Base-by-base conservation (phyloP, 2,113 vertebrate genomes). In the Phalacrocorax aristotelis region DNA sequence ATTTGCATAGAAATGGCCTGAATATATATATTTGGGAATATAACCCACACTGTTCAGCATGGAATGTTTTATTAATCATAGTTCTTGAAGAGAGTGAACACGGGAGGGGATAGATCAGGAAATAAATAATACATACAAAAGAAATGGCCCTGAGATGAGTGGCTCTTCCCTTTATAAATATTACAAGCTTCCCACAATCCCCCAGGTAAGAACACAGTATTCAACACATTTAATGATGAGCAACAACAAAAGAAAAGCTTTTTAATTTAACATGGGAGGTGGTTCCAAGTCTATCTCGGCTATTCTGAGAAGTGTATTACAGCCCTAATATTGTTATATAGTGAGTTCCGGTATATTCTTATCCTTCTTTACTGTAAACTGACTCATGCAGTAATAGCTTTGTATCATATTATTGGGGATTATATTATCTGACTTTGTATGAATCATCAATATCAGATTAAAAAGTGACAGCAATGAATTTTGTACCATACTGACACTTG, bases 61-160 rank as follows among this genome's bases (percentile, higher is more conserved):
- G 83, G 84, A 97, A 98, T 98, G 98, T 98, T 98, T 98, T 98
- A 98, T 98, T 98, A 98, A 98, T 98, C 96, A 96, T 55, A 96
- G 90, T 98, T 98, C 97, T 98, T 97, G 97, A 98, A 98, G 97
- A 97, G 94, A 95, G 95, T 93, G 97, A 98, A 97, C 94, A 97
- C 93, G 84, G 97, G 90, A 97, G 93, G 96, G 78, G 83, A 97
- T 93, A 98, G 96, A 97, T 96, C 97, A 97, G 93, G 92, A 95
- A 97, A 98, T 98, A 98, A 98, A 98, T 98, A 98, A 98, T 98
- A 97, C 97, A 98, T 98, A 89, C 61, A 89, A 94, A 89, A 96
- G 96, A 98, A 98, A 98, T 97, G 97, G 97, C 97, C 97, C 95
- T 98, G 95, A 98, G 97, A 98, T 97, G 97, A 97, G 97, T 96